Evolutionary conservation across 2,888 invertebrate genomes (phyloP).

Genomic region (Syrista parreyssii): DNA sequence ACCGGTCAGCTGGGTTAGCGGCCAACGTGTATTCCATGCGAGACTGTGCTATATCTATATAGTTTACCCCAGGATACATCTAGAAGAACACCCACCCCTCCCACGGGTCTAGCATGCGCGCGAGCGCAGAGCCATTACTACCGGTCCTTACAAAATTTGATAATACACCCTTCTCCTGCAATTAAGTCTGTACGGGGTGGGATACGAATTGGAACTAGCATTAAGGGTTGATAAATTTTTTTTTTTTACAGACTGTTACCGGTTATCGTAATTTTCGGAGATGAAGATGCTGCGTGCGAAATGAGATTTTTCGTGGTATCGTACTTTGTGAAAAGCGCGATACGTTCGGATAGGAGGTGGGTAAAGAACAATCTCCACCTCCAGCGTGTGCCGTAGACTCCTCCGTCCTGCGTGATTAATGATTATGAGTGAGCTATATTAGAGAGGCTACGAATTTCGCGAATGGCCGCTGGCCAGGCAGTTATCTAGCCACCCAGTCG

Average conservation of each 20-base stretch:
- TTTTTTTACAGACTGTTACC: not conserved
- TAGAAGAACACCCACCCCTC: conserved; percentile 8
- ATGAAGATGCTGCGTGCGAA: not conserved
- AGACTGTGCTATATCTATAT: conserved; percentile 29
- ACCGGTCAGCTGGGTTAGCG: conserved; percentile 61
- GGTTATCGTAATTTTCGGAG: not conserved
- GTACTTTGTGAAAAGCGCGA: not conserved
- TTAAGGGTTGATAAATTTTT: not conserved
- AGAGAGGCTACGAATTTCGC: conserved; percentile 52
- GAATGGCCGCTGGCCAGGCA: conserved; percentile 16
- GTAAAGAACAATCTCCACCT: conserved; percentile 4
- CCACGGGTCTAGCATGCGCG: not conserved
- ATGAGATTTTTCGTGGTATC: not conserved
- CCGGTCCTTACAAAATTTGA: not conserved
- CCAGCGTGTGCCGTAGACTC: conserved; percentile 21
- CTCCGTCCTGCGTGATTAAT: conserved; percentile 59
- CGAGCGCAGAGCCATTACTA: not conserved
- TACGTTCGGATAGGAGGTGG: not conserved
- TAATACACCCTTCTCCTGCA: not conserved
- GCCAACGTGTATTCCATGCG: conserved; percentile 51
- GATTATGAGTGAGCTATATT: conserved; percentile 63
- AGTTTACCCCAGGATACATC: conserved; percentile 8
- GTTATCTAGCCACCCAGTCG: not conserved
- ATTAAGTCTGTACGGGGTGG: not conserved
- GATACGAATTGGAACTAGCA: not conserved